Evolutionary conservation across 2,888 invertebrate genomes (phyloP).

Genomic region (Cyclophora albipunctata): DNA sequence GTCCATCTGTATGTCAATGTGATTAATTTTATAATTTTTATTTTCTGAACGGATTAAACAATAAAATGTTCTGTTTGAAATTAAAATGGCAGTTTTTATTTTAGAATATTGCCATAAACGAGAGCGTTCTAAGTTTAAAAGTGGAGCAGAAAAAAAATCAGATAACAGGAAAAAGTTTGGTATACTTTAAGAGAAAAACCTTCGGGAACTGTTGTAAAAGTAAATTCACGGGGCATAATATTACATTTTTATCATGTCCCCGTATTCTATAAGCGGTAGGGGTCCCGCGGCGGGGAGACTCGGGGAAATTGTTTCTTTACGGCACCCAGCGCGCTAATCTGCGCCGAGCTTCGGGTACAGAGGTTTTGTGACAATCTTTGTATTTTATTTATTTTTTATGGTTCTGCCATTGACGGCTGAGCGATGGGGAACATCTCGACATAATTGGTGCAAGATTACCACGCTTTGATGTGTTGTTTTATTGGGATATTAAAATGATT

Average conservation of each 20-base stretch:
- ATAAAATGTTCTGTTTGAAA: conserved; percentile 76
- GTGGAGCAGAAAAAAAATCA: not conserved
- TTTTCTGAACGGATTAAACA: conserved; percentile 73
- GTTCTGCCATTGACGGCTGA: conserved; percentile 61
- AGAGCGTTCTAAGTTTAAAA: not conserved
- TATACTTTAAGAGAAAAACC: conserved; percentile 9
- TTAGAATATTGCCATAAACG: conserved; percentile 7
- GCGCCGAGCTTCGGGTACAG: conserved; percentile 24
- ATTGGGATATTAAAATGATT: conserved; percentile 11
- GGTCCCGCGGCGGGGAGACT: conserved; percentile 49
- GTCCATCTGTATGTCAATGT: conserved; percentile 74
- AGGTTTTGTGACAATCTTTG: conserved; percentile 26
- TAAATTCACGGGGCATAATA: conserved; percentile 26
- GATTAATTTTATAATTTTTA: conserved; percentile 60
- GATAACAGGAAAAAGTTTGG: not conserved
- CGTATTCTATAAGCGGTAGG: conserved; percentile 50
- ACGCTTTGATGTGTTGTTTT: conserved; percentile 13
- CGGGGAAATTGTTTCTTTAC: conserved; percentile 73
- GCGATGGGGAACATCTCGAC: conserved; percentile 39
- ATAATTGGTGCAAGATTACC: conserved; percentile 42
- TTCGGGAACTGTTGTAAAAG: conserved; percentile 7
- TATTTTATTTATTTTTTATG: conserved; percentile 64
- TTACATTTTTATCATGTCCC: conserved; percentile 65
- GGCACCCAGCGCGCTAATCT: conserved; percentile 69
- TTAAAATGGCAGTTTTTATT: conserved; percentile 52